phyloP scores from a whole-genome alignment of 2,888 invertebrate species.

The Strigamia maritima region DNA sequence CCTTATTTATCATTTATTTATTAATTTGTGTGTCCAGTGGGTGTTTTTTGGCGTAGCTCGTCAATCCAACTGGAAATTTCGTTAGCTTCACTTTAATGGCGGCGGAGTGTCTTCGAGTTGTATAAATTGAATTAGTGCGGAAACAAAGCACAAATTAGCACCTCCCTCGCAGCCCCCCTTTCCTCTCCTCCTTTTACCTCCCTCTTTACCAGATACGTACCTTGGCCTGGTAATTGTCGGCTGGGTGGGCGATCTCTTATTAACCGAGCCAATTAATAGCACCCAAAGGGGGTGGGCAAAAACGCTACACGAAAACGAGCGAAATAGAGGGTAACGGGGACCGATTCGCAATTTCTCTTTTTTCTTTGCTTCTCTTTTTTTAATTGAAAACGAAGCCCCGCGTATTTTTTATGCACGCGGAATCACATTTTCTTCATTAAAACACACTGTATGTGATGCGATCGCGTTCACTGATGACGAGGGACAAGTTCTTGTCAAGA shows the following conservation, averaged over 20 bases:
- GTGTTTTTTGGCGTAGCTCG: conserved; percentile 21
- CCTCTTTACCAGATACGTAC: conserved; percentile 31
- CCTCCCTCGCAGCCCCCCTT: conserved; percentile 10
- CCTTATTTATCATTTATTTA: conserved; percentile 15
- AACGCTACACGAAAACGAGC: background rate
- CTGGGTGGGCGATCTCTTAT: conserved; percentile 32
- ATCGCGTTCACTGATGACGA: background rate
- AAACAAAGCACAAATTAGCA: conserved; percentile 34
- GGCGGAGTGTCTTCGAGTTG: conserved; percentile 34
- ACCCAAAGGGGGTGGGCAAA: conserved; percentile 34
- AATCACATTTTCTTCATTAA: conserved; percentile 25
- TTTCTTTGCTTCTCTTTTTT: background rate
- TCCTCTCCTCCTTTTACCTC: background rate
- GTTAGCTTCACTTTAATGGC: conserved; percentile 34
- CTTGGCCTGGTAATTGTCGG: conserved; percentile 31
- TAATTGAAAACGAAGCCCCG: background rate
- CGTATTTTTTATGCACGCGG: background rate
- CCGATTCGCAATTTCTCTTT: background rate
- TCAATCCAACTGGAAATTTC: conserved; percentile 16
- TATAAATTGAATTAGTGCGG: conserved; percentile 32
- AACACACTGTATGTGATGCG: background rate
- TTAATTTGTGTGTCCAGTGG: conserved; percentile 34
- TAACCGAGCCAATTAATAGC: conserved; percentile 27
- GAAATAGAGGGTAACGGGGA: conserved; percentile 9
- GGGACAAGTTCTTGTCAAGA: background rate